Evolutionary conservation across 2,113 vertebrate species (phyloP).

Genomic region (Pongo abelii): DNA sequence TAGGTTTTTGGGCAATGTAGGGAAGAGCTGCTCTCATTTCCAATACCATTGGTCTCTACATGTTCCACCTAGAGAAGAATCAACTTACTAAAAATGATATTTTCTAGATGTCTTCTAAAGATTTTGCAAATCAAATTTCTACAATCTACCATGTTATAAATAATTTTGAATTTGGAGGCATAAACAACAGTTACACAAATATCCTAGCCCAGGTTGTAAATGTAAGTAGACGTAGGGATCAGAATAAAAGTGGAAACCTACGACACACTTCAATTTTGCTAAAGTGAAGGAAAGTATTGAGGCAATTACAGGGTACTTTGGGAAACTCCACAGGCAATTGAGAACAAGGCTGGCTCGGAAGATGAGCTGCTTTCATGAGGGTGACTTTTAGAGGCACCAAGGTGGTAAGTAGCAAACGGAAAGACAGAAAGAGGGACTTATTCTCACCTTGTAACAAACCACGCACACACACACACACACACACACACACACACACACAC

Average conservation of each 20-base stretch:
- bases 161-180: slow-evolving; percentile 27
- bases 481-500: not conserved
- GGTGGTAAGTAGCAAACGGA: not conserved
- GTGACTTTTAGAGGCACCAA: not conserved
- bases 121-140: slow-evolving; percentile 33
- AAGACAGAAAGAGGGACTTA: not conserved
- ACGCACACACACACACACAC: not conserved
- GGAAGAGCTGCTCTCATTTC: not conserved
- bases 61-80: not conserved
- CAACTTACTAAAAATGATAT: not conserved
- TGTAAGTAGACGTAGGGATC: not conserved
- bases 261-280: not conserved
- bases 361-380: not conserved
- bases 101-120: slow-evolving; percentile 3
- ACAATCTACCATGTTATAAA: not conserved
- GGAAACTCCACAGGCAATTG: slow-evolving; percentile 9
- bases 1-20: not conserved
- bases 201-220: slow-evolving; percentile 35
- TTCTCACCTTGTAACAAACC: not conserved
- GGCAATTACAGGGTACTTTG: not conserved
- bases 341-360: not conserved
- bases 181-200: slow-evolving; percentile 40
- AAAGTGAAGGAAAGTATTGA: not conserved
- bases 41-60: not conserved
- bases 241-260: slow-evolving; percentile 31